Evolutionary conservation across 2,888 invertebrate species (phyloP).

Genomic region (Chelonus formosanus): DNA sequence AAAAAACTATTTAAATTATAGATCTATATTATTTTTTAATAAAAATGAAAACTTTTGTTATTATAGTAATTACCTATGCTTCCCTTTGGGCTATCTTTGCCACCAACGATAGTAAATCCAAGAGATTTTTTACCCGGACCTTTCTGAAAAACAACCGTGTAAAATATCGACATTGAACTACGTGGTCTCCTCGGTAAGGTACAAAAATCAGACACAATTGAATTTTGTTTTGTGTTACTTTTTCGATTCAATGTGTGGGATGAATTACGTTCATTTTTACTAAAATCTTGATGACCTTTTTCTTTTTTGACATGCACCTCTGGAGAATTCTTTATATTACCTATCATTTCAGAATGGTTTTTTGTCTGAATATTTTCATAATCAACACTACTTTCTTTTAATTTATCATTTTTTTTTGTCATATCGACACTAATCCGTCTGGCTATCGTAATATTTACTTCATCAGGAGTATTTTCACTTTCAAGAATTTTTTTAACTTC

Average conservation of each 20-base stretch:
- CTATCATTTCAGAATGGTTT: constrained; percentile 63
- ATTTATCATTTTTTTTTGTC: constrained; percentile 48
- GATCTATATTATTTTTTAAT: too few relatives aligned
- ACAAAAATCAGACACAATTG: constrained; percentile 74
- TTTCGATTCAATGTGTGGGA: constrained; percentile 45
- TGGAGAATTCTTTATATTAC: constrained; percentile 61
- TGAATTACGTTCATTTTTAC: constrained; percentile 51
- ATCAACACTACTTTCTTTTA: constrained; percentile 77
- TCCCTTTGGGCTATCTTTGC: constrained; percentile 84
- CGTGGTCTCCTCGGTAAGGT: constrained; percentile 77
- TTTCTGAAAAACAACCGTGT: constrained; percentile 80
- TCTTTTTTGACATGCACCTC: constrained; percentile 60
- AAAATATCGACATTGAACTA: constrained; percentile 75
- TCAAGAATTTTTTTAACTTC: constrained; percentile 74
- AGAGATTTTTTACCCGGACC: constrained; percentile 84
- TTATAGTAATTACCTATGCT: constrained; percentile 69
- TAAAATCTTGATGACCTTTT: constrained; percentile 48
- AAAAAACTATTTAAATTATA: constrained; percentile 1
- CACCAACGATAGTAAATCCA: constrained; percentile 91
- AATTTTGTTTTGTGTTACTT: constrained; percentile 41
- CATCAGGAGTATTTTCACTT: constrained; percentile 68
- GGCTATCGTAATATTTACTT: constrained; percentile 75
- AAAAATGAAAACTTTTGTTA: too few relatives aligned
- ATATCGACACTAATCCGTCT: constrained; percentile 63
- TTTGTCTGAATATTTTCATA: constrained; percentile 69